Base-by-base conservation (phyloP, 1,140 invertebrate species). In the Drosophila bocqueti region DNA sequence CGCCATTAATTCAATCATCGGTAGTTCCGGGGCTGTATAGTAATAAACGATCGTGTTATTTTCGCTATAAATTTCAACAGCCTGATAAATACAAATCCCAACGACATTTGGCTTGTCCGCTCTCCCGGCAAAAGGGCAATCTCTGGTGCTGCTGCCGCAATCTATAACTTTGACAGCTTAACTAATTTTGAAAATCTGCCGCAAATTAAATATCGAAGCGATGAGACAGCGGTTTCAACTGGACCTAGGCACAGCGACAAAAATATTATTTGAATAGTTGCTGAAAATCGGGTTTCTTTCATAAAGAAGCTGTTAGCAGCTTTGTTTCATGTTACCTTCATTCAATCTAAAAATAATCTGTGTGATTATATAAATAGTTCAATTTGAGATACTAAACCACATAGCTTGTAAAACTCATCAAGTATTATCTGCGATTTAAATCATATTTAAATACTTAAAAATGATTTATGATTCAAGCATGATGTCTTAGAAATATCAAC, bases 81-180 rank as follows among this genome's bases (percentile, higher is more conserved):
- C 64, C 40, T 77, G 75, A 78, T 78, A 78, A 78, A 78, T 71
- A 72, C 34, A 49, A 63, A 61, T 62, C 46, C 59, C 29, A 63
- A 66, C 83, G 84, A 77, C 84, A 83, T 87, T 89, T 87, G 58
- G 52, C 42, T 62, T 45, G 21, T 26, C 54, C n/a, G 15, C 31
- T 31, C 29, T 21, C 34, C n/a, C 18, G 76, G 34, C 47, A 79
- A 83, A 80, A 86, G 66, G 83, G 76, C 83, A 87, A 76, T 50
- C 59, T n/a, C 29, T 31, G 65, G 34, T 34, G 73, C 8, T 83
- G 89, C 73, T 81, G 82, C 86, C 67, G 75, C 86, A 81, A 91
- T 91, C 81, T 86, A 79, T 86, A 83, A 74, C 72, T 75, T 67
- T 83, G 83, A 91, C 86, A 86, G 87, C 76, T 79, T 65, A 76